A percentile compares a stretch with the other conserved stretches of the same genome.
Evolutionary conservation across 2,113 vertebrate genomes (phyloP).

Genomic region (Scolopax mira): DNA sequence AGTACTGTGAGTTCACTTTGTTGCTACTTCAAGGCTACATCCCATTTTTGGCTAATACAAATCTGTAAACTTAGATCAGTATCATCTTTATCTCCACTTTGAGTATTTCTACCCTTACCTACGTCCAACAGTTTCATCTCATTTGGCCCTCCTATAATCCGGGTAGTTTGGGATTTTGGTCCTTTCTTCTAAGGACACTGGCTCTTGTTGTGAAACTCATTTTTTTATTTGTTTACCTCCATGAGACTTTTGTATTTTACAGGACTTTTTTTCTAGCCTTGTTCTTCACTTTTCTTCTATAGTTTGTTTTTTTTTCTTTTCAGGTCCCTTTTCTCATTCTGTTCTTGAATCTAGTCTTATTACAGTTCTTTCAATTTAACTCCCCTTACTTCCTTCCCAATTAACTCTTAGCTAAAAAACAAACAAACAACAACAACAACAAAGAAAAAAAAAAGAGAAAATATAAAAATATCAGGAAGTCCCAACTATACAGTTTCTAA

Average conservation of each 20-base stretch:
- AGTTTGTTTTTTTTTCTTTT: background rate
- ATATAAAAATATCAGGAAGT: background rate
- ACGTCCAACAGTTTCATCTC: background rate
- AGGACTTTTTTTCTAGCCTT: background rate
- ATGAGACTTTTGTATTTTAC: background rate
- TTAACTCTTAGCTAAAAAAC: background rate
- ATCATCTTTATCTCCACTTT: background rate
- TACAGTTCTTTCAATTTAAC: background rate
- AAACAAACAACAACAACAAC: background rate
- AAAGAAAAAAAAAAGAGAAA: fast-evolving
- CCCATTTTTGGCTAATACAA: background rate
- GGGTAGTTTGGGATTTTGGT: background rate
- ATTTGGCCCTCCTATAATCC: background rate
- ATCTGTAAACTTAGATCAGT: background rate
- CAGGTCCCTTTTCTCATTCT: background rate
- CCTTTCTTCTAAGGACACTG: background rate
- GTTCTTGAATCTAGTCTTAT: background rate
- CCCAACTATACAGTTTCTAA: background rate
- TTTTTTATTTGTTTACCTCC: background rate
- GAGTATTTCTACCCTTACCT: background rate
- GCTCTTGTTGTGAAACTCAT: background rate
- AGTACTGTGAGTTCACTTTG: background rate
- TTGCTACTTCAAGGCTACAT: background rate
- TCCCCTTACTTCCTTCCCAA: background rate
- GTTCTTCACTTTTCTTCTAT: background rate